Percentiles rank a stretch among this genome's conserved stretches.
Evolutionary conservation across 2,113 vertebrate species (phyloP).

Genomic region (Nematolebias whitei): DNA sequence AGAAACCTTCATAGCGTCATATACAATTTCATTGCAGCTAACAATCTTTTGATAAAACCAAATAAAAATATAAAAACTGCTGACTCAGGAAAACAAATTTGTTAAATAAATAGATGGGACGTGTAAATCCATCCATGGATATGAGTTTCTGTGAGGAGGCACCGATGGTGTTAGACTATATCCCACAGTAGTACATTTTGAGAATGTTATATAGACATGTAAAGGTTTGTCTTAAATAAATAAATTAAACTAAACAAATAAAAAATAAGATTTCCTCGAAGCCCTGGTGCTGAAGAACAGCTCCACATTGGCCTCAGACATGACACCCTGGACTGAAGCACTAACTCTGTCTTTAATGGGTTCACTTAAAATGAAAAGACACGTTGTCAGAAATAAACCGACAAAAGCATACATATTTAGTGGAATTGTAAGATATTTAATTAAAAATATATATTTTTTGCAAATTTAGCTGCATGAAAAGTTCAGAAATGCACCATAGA

Average conservation of each 20-base stretch:
- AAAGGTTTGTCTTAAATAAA: neutral
- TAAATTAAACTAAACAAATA: neutral
- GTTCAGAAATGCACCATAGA: neutral
- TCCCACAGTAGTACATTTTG: too few species aligned
- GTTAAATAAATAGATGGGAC: too few species aligned
- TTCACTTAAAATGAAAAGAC: too few species aligned
- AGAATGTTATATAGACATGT: neutral
- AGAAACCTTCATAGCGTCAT: neutral
- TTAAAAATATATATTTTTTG: too few species aligned
- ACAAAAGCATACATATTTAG: neutral
- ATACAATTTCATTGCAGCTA: neutral
- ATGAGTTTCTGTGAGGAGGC: too few species aligned
- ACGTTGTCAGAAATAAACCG: neutral
- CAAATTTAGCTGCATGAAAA: neutral
- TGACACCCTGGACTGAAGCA: slow-evolving; percentile 7
- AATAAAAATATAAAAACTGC: too few species aligned
- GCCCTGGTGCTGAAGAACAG: slow-evolving; percentile 73
- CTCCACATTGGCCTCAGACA: slow-evolving; percentile 35
- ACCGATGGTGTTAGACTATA: too few species aligned
- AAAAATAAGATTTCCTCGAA: slow-evolving; percentile 1
- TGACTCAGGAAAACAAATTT: too few species aligned
- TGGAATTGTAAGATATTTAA: too few species aligned
- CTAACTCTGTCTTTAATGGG: slow-evolving; percentile 1
- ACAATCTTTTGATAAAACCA: neutral
- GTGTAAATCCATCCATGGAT: too few species aligned